A percentile compares a stretch with the other conserved stretches of the same genome.
Conservation (phyloP, 2,113 vertebrate genomes). For the Ceyx cyanopectus region DNA sequence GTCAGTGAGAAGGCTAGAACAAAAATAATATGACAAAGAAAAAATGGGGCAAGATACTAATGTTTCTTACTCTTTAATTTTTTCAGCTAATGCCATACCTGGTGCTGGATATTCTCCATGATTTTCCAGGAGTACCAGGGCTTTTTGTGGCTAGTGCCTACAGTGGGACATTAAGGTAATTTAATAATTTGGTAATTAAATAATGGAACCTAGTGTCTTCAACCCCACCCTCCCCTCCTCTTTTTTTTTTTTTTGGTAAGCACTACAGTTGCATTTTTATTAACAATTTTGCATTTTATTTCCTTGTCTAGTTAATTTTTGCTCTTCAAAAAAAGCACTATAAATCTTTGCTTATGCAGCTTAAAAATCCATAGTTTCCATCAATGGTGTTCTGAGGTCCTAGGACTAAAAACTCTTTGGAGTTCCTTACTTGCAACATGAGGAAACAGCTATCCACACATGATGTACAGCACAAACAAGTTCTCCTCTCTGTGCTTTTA, state of each 20-base stretch:
- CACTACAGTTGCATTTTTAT: neutral
- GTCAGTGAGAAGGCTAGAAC: neutral
- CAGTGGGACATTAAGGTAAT: slow-evolving; percentile 96
- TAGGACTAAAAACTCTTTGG: neutral
- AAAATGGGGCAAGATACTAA: neutral
- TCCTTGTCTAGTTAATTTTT: neutral
- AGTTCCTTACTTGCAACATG: neutral
- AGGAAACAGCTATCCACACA: neutral
- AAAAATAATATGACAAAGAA: neutral
- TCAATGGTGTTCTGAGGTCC: neutral
- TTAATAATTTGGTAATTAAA: neutral
- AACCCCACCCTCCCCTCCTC: too few species aligned
- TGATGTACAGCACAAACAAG: neutral
- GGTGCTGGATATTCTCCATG: slow-evolving; percentile 90
- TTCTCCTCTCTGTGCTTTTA: neutral
- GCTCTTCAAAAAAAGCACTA: neutral
- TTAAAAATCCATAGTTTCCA: neutral
- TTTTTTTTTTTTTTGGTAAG: neutral
- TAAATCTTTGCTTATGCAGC: neutral
- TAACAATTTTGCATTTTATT: neutral
- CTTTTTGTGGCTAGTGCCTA: slow-evolving; percentile 96
- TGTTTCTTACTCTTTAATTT: slow-evolving; percentile 40
- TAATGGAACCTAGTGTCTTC: neutral
- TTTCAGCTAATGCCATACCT: slow-evolving; percentile 94
- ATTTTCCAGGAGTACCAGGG: slow-evolving; percentile 91